Conservation (phyloP, 2,113 vertebrate species). For the Rynchops niger region DNA sequence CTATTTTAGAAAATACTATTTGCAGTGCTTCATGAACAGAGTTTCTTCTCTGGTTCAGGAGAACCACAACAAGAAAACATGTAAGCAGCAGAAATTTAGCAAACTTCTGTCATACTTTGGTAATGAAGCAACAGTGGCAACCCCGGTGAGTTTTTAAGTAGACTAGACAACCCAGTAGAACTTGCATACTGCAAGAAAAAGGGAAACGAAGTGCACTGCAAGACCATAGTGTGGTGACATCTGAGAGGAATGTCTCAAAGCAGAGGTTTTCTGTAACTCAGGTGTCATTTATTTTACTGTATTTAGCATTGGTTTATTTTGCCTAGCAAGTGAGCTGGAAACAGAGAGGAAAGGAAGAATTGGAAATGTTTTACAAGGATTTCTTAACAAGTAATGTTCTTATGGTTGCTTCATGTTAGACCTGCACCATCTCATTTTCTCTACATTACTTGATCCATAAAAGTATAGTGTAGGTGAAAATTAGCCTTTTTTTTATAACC, state of each 20-base stretch:
- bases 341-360: background rate
- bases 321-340: background rate
- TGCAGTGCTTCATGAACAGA: background rate
- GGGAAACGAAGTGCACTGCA: background rate
- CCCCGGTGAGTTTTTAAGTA: background rate
- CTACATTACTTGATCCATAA: background rate
- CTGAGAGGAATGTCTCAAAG: background rate
- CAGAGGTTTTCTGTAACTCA: background rate
- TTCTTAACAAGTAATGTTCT: background rate
- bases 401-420: background rate
- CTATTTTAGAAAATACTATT: background rate
- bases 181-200: background rate
- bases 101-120: background rate
- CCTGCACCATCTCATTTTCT: background rate
- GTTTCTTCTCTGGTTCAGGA: background rate
- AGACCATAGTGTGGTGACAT: background rate
- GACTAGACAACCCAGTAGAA: background rate
- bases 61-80: background rate
- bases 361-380: background rate
- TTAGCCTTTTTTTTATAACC: rapidly evolving
- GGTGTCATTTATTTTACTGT: background rate
- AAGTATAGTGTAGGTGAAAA: background rate
- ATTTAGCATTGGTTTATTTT: background rate
- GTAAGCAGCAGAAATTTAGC: background rate
- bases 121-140: background rate